phyloP scores from a whole-genome alignment of 2,888 invertebrate genomes.

The Ophion costatus region DNA sequence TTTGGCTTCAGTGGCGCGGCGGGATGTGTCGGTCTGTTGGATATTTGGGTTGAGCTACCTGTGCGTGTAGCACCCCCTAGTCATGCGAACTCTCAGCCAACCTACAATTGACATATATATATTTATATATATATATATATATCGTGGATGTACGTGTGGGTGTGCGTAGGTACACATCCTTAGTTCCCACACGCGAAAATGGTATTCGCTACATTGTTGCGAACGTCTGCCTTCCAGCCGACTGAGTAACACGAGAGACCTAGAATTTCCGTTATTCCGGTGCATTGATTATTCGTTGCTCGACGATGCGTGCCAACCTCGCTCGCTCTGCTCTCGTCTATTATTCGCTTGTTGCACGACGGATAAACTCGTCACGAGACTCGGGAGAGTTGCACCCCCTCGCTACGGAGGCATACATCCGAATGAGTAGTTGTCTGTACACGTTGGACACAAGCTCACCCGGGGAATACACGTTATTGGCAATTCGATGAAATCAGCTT shows the following conservation, averaged over 20 bases:
- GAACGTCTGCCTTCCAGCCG: conserved; percentile 38
- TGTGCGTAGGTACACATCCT: background rate
- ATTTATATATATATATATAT: no score
- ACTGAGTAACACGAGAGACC: conserved; percentile 55
- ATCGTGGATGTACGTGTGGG: background rate
- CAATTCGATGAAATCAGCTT: conserved; percentile 57
- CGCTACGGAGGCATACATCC: conserved; percentile 5
- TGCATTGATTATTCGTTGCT: conserved; percentile 69
- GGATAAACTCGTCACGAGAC: conserved; percentile 65
- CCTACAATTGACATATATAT: background rate
- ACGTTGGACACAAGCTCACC: conserved; percentile 39
- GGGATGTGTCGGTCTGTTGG: no score
- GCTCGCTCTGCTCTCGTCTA: conserved; percentile 49
- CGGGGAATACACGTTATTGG: conserved; percentile 44
- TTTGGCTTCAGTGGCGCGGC: no score
- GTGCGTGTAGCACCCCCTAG: background rate
- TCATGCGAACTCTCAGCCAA: background rate
- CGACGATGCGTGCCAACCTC: conserved; percentile 63
- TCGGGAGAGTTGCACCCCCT: conserved; percentile 31
- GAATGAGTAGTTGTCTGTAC: background rate
- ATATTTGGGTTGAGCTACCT: no score
- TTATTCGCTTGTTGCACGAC: conserved; percentile 67
- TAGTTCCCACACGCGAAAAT: conserved; percentile 4
- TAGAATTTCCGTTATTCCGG: conserved; percentile 68
- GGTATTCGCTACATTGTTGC: conserved; percentile 20